These are phyloP conservation scores for Bos javanicus DNA, from an alignment of 2,113 vertebrate genomes.

Conservation along the genomic window DNA sequence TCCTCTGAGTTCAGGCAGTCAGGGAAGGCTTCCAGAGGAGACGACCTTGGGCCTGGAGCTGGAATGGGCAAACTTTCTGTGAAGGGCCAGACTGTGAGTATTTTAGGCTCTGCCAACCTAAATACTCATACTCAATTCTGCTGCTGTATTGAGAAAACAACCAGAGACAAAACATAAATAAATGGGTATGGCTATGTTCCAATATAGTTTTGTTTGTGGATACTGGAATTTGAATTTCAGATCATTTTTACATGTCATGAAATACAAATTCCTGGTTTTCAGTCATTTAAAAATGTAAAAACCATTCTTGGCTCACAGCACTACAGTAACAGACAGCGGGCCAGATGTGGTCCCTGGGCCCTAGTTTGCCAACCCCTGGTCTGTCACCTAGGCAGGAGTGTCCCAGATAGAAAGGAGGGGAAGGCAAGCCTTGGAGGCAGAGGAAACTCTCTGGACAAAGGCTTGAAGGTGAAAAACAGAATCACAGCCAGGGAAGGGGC, in stretches of 20 bases:
- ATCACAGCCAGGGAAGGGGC: neutral
- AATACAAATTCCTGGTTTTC: neutral
- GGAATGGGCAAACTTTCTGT: neutral
- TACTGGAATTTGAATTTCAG: neutral
- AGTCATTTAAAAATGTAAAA: neutral
- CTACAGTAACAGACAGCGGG: neutral
- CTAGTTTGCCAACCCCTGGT: neutral
- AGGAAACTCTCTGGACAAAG: neutral
- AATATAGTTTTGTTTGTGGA: neutral
- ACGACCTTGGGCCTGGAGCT: neutral
- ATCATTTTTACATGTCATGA: neutral
- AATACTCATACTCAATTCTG: neutral
- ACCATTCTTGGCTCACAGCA: neutral
- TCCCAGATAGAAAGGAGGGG: neutral
- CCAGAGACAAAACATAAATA: neutral
- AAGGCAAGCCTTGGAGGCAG: neutral
- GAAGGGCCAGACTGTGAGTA: neutral
- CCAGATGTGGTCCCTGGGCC: neutral
- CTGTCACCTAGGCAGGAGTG: neutral
- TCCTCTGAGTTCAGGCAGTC: neutral
- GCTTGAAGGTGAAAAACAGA: neutral
- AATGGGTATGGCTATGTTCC: neutral
- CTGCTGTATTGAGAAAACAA: neutral
- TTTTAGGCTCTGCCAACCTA: neutral
- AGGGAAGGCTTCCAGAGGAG: neutral